Evolutionary conservation across 2,797 vertebrate genomes (phyloP).

Genomic region (Phrynocephalus guinanensis): DNA sequence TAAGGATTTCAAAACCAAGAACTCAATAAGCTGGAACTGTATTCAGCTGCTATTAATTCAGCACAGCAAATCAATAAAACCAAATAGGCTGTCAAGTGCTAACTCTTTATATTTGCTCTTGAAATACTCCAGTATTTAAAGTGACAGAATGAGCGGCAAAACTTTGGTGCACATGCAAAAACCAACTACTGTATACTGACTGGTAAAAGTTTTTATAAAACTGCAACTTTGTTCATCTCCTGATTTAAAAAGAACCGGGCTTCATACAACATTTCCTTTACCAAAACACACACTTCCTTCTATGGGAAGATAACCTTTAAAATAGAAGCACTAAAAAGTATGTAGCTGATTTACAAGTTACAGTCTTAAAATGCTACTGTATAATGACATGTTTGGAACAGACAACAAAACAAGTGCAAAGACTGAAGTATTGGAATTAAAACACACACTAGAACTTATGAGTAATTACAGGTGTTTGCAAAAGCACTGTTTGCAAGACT

Average conservation of each 20-base stretch:
- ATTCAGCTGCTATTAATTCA: neutral
- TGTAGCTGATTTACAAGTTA: neutral
- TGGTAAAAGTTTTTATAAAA: conserved; percentile 26
- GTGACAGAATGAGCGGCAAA: neutral
- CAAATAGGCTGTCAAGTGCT: conserved; percentile 24
- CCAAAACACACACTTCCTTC: neutral
- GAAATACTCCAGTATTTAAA: conserved; percentile 11
- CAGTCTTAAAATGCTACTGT: conserved; percentile 2
- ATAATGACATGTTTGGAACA: conserved; percentile 18
- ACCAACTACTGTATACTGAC: neutral
- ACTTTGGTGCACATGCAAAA: neutral
- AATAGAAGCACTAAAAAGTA: neutral
- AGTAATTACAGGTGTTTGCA: conserved; percentile 70
- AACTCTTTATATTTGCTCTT: neutral
- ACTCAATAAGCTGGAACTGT: conserved; percentile 22
- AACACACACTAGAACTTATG: conserved; percentile 38
- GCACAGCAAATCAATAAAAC: conserved; percentile 16
- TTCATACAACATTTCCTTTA: conserved; percentile 2
- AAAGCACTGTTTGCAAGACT: conserved; percentile 43
- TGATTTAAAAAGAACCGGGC: neutral
- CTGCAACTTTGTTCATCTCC: neutral
- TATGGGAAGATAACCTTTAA: conserved; percentile 28
- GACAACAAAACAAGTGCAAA: conserved; percentile 16
- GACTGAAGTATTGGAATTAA: conserved; percentile 32
- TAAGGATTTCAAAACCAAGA: conserved; percentile 51